phyloP scores from a whole-genome alignment of 1,140 invertebrate species.

The Meteorus sp. region DNA sequence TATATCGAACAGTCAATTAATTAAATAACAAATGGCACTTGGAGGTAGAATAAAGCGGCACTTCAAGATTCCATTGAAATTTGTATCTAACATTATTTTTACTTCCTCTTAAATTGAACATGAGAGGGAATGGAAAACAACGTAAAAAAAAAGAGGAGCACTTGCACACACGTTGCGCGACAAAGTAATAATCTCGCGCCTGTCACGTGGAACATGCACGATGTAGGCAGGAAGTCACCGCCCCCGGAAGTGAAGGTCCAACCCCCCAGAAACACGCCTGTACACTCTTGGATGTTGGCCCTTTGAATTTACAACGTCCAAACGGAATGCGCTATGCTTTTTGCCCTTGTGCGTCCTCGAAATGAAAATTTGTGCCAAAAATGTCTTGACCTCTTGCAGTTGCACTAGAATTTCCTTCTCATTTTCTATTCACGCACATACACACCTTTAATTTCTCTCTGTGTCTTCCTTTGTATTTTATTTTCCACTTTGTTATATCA shows the following conservation, averaged over 20 bases:
- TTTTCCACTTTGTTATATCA: no score
- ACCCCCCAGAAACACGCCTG: constrained; percentile 22
- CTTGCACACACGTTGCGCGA: constrained; percentile 21
- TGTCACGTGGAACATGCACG: constrained; percentile 29
- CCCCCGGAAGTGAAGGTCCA: constrained; percentile 32
- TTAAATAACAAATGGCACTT: no score
- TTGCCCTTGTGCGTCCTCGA: neutral
- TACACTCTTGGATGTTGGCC: neutral
- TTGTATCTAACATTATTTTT: neutral
- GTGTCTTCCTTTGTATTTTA: no score
- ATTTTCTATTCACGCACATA: no score
- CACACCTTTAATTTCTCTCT: no score
- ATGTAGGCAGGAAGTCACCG: constrained; percentile 29
- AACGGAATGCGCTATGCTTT: no score
- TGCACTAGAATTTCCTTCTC: no score
- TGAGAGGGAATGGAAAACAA: neutral
- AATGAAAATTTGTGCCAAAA: no score
- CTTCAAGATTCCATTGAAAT: no score
- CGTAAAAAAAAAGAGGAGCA: neutral
- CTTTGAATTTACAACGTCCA: neutral
- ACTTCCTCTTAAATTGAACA: neutral
- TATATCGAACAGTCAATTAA: no score
- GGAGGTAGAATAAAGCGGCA: no score
- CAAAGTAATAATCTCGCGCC: constrained; percentile 16
- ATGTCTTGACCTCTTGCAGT: no score